Conservation (phyloP, 2,113 vertebrate species). For the Siniperca chuatsi region DNA sequence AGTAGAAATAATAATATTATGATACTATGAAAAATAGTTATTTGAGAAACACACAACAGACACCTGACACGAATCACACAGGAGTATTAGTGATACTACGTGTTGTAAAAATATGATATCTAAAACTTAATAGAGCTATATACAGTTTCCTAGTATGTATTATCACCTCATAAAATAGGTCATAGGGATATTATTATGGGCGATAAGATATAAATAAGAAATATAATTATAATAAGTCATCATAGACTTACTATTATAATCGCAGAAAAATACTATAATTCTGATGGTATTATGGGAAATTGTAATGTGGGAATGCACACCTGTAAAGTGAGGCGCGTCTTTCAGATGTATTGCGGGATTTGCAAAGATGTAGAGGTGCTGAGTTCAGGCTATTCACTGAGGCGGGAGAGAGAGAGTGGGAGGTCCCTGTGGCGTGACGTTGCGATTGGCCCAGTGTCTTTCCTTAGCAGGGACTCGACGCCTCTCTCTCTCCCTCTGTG, state of each 20-base stretch:
- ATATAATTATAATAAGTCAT: neutral
- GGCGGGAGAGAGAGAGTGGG: constrained; percentile 57
- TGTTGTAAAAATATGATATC: neutral
- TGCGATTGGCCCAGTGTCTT: constrained; percentile 73
- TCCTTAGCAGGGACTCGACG: constrained; percentile 71
- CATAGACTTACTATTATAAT: neutral
- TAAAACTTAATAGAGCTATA: neutral
- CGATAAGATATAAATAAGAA: neutral
- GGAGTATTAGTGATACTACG: neutral
- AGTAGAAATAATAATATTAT: neutral
- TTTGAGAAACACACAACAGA: neutral
- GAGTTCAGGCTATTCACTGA: neutral
- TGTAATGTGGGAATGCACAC: neutral
- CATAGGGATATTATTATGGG: neutral
- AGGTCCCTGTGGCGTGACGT: constrained; percentile 78
- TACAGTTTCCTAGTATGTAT: neutral
- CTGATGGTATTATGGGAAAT: neutral
- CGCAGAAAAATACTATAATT: neutral
- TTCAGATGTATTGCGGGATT: constrained; percentile 20
- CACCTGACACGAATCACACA: neutral
- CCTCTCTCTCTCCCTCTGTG: constrained; percentile 80
- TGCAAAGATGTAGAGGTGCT: constrained; percentile 1
- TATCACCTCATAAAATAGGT: constrained; percentile 5
- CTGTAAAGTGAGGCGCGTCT: constrained; percentile 22
- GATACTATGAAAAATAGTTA: neutral